Conservation (phyloP, 1,140 invertebrate species). For the Eueides isabella region DNA sequence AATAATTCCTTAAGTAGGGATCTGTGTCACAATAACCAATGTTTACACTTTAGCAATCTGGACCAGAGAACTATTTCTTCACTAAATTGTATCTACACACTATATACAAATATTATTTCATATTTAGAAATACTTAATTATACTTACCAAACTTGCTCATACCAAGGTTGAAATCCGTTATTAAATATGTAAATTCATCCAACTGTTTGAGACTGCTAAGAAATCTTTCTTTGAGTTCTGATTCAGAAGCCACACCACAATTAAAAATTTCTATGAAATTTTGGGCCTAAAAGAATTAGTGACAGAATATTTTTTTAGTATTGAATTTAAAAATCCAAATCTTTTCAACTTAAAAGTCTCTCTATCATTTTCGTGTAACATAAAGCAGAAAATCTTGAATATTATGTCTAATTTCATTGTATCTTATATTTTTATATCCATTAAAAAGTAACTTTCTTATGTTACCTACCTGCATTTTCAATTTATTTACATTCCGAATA, state of each 20-base stretch:
- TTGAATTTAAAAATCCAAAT: too few species aligned
- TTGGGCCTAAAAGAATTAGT: conserved; percentile 51
- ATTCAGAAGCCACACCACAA: conserved; percentile 63
- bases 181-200: conserved; percentile 70
- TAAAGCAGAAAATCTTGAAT: too few species aligned
- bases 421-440: too few species aligned
- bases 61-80: too few species aligned
- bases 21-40: too few species aligned
- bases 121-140: neutral
- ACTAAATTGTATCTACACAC: too few species aligned
- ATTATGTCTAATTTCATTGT: too few species aligned
- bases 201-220: conserved; percentile 63
- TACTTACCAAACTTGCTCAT: conserved; percentile 57
- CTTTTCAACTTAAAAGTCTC: too few species aligned
- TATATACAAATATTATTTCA: too few species aligned
- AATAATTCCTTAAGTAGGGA: too few species aligned
- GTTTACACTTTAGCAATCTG: too few species aligned
- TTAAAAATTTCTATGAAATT: conserved; percentile 60
- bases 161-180: conserved; percentile 67
- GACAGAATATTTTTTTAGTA: neutral
- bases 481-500: conserved; percentile 59
- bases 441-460: neutral
- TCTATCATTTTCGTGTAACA: too few species aligned
- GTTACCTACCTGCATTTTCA: conserved; percentile 64
- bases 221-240: conserved; percentile 66